phyloP scores from a whole-genome alignment of 1,140 invertebrate genomes.

The Drosophila elegans region DNA sequence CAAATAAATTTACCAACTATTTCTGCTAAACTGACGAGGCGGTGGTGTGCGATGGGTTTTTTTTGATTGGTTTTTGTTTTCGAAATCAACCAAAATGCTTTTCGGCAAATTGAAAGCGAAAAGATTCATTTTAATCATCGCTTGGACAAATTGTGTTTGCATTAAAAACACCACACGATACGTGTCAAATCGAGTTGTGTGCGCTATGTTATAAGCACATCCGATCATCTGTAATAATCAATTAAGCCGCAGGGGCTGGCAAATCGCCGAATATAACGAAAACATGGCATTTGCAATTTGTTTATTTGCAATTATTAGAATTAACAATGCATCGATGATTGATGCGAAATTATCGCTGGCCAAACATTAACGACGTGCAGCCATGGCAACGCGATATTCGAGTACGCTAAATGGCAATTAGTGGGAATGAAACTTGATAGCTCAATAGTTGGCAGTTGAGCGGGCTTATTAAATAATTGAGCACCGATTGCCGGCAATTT shows the following conservation, averaged over 20 bases:
- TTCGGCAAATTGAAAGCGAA: constrained; percentile 10
- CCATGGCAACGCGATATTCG: constrained; percentile 8
- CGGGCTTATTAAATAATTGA: constrained; percentile 76
- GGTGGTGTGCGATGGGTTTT: background rate
- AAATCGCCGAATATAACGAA: constrained; percentile 16
- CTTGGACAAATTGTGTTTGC: constrained; percentile 23
- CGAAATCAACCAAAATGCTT: background rate
- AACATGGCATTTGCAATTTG: constrained; percentile 41
- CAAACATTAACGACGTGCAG: constrained; percentile 22
- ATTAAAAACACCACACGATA: constrained; percentile 39
- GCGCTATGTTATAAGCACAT: constrained; percentile 22
- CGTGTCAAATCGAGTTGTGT: constrained; percentile 23
- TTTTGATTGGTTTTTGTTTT: constrained; percentile 11
- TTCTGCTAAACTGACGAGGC: constrained; percentile 35
- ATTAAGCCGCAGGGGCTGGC: constrained; percentile 19
- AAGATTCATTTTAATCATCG: constrained; percentile 46
- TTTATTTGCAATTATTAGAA: constrained; percentile 53
- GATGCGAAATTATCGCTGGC: constrained; percentile 18
- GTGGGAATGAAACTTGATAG: constrained; percentile 56
- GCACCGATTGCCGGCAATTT: constrained; percentile 67
- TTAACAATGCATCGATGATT: constrained; percentile 43
- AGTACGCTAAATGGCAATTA: constrained; percentile 33
- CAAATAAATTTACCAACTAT: constrained; percentile 59
- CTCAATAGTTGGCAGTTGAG: constrained; percentile 26
- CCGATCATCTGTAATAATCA: constrained; percentile 52